Evolutionary conservation across 2,888 invertebrate genomes (phyloP), one percentile per base, ranked within the genome.

Genomic region (Atethmia centrago): DNA sequence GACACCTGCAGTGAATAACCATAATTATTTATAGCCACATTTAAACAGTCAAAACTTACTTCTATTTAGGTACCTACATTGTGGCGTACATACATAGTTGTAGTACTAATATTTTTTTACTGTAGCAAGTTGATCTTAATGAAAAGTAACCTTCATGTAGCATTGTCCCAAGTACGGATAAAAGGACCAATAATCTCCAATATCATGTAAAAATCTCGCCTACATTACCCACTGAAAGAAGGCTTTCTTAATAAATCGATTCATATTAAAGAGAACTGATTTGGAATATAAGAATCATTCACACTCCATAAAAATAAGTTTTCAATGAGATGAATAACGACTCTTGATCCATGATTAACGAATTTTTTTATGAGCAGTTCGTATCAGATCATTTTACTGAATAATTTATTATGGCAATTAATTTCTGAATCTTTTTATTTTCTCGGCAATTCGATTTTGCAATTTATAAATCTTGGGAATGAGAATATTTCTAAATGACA

Each of bases 371-470:
- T 74, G 71, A 67, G 66, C 68, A 72, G 56, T 65, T 78, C 74
- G 36, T 73, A 63, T 56, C 66, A 68, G 74, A 77, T 79, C 55
- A 83, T 79, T 74, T 82, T 61, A 56, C 80, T 79, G 83, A 76
- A 80, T 85, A 87, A 86, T 86, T 87, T 82, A 86, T 86, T 77
- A 80, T 19, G 61, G 74, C 85, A 79, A 87, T 86, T 86, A 85
- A 75, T 87, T 77, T 75, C 59, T 77, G 65, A 59, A 72, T 77
- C 72, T 75, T 75, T 65, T 68, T 71, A 74, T 74, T 69, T 79
- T 74, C 68, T 59, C 28, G 40, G 66, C 40, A 49, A 68, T 74
- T 61, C 62, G 36, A 67, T 76, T 66, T 80, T 72, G 59, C 73
- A 71, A 58, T 64, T 40, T 40, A 77, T 75, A 73, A 77, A 78